Evolutionary conservation across 2,888 invertebrate species (phyloP), one percentile per base, ranked within the genome.

Genomic region (Eristalinus aeneus): DNA sequence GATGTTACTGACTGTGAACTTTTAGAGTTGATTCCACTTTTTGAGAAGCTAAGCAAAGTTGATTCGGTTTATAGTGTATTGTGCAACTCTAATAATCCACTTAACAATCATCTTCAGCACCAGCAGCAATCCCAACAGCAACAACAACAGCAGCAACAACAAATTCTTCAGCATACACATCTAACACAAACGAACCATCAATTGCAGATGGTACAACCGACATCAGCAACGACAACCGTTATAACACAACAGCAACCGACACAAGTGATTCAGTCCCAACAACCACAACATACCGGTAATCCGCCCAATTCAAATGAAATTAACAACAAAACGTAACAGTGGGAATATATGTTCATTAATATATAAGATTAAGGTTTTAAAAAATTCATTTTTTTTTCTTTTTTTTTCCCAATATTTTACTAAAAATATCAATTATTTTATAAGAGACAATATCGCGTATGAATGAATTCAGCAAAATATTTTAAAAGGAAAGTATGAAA

Each of bases 1-100:
- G 99, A 99, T 93, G 97, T 97, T 95, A 96, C 96, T 91, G 99
- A 99, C 93, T 97, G 97, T 87, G 99, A 99, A 93, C 95, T 99
- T 89, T 94, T 98, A 91, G 99, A 99, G 94, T 94, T 99, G 92
- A 97, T 99, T 93, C 99, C 99, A 90, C 97, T 99, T 93, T 98
- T 99, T 93, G 99, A 99, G 94, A 97, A 97, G 93, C 94, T 99
- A 90, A 97, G 98, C 93, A 97, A 96, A 94, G 97, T 98, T 92
- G 98, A 99, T 93, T 98, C 98, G 94, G 98, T 99, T 89, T 99
- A 98, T 94, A 97, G 97, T 93, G 97, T 98, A 94, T 94, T 98
- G 93, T 96, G 97, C 92, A 97, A 97, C 94, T 97, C 97, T 89
- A 97, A 97, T 94, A 97, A 97, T 92, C 97, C 97, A 86, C 92